Conservation (phyloP, 2,797 vertebrate genomes). For the Sebastes aleutianus region DNA sequence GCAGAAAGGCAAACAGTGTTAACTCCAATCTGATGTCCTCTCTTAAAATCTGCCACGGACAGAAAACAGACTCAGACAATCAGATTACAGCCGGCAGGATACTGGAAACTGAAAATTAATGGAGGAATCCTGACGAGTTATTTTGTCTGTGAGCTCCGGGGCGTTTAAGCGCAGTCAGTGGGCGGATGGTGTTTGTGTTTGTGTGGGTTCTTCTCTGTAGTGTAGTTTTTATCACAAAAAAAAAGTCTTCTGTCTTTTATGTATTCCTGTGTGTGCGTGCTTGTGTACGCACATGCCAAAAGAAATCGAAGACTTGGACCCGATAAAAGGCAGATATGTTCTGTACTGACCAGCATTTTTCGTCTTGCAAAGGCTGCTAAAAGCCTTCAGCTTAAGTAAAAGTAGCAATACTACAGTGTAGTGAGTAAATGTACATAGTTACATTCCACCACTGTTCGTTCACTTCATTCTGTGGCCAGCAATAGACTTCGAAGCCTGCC, state of each 20-base stretch:
- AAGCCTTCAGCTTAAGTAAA: background rate
- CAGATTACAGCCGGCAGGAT: slow-evolving; percentile 48
- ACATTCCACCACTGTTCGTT: background rate
- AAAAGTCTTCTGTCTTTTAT: background rate
- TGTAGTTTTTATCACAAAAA: background rate
- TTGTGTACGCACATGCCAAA: background rate
- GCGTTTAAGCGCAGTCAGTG: background rate
- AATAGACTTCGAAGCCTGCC: background rate
- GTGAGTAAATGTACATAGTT: no score
- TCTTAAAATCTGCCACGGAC: slow-evolving; percentile 50
- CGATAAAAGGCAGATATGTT: background rate
- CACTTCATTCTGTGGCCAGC: background rate
- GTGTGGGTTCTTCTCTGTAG: background rate
- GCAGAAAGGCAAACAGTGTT: slow-evolving; percentile 61
- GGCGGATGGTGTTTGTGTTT: background rate
- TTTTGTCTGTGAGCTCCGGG: slow-evolving; percentile 8
- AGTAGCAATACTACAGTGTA: no score
- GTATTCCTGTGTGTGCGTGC: background rate
- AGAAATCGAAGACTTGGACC: background rate
- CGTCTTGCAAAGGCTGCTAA: background rate
- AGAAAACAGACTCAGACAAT: slow-evolving; percentile 65
- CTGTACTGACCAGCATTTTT: background rate
- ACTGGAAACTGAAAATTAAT: slow-evolving; percentile 54
- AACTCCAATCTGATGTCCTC: slow-evolving; percentile 51
- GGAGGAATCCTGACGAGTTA: slow-evolving; percentile 36